Evolutionary conservation across 92 coral and sea anemone species (phyloP).

Genomic region (Heteractis magnifica): DNA sequence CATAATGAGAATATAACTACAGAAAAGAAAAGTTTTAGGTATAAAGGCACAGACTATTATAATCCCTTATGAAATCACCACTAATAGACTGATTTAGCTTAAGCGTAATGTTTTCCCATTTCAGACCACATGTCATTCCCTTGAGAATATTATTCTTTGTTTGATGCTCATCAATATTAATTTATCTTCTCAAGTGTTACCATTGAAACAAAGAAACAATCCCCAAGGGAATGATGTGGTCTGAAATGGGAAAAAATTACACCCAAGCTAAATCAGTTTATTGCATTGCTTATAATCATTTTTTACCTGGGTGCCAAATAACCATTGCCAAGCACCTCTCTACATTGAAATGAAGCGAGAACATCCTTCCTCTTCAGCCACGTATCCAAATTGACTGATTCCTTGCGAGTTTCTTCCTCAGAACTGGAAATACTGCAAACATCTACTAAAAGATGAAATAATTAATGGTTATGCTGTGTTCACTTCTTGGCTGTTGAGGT

Average conservation of each 20-base stretch:
- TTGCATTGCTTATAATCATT: background rate
- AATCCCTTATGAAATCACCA: no score
- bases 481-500: no score
- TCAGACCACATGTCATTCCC: no score
- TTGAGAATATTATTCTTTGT: no score
- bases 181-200: no score
- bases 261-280: no score
- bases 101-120: background rate
- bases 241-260: no score
- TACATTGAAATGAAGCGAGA: slow-evolving; percentile 65
- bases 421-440: slow-evolving; percentile 87
- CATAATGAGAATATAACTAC: slow-evolving; percentile 84
- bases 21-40: background rate
- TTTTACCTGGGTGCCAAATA: slow-evolving; percentile 75
- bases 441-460: slow-evolving; percentile 17
- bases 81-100: background rate
- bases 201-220: no score
- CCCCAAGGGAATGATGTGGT: no score
- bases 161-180: no score
- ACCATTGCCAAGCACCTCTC: slow-evolving; percentile 67
- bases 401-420: slow-evolving; percentile 85
- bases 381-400: slow-evolving; percentile 84
- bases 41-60: no score
- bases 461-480: background rate
- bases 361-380: slow-evolving; percentile 96